Evolutionary conservation across 1,140 invertebrate genomes (phyloP).

Genomic region (Dinoponera quadriceps): DNA sequence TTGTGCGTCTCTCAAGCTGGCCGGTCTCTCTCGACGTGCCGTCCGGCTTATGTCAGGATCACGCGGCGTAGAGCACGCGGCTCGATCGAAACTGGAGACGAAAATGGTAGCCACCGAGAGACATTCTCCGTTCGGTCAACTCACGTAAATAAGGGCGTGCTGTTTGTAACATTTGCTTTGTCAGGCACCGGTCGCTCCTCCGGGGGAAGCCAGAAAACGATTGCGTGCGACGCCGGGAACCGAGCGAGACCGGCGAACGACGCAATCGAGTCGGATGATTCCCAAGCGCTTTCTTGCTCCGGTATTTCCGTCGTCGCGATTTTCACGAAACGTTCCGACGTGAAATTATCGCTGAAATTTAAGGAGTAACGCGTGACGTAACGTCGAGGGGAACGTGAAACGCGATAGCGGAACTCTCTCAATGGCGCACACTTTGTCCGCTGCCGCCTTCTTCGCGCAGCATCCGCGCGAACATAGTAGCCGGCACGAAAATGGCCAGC

Average conservation of each 20-base stretch:
- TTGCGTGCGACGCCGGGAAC: neutral
- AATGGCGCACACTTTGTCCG: too few species aligned
- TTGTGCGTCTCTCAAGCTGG: slow-evolving; percentile 53
- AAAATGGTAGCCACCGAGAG: slow-evolving; percentile 70
- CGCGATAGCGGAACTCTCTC: neutral
- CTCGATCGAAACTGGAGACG: slow-evolving; percentile 31
- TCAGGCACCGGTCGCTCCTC: slow-evolving; percentile 25
- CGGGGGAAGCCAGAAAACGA: neutral
- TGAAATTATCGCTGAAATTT: too few species aligned
- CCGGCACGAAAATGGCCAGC: slow-evolving; percentile 75
- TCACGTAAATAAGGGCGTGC: slow-evolving; percentile 68
- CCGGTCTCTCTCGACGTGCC: slow-evolving; percentile 58
- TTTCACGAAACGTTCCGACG: too few species aligned
- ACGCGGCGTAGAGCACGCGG: slow-evolving; percentile 35
- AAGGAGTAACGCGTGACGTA: too few species aligned
- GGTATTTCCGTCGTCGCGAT: too few species aligned
- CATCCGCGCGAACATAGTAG: slow-evolving; percentile 55
- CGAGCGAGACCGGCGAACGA: slow-evolving; percentile 18
- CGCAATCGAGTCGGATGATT: neutral
- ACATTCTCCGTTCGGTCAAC: slow-evolving; percentile 65
- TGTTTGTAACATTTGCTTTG: slow-evolving; percentile 70
- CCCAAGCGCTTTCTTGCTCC: neutral
- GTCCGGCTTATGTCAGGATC: slow-evolving; percentile 78
- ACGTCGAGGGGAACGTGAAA: neutral
- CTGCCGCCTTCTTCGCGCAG: slow-evolving; percentile 39